Conservation (phyloP, 2,113 vertebrate genomes). For the Rhinolophus sinicus region DNA sequence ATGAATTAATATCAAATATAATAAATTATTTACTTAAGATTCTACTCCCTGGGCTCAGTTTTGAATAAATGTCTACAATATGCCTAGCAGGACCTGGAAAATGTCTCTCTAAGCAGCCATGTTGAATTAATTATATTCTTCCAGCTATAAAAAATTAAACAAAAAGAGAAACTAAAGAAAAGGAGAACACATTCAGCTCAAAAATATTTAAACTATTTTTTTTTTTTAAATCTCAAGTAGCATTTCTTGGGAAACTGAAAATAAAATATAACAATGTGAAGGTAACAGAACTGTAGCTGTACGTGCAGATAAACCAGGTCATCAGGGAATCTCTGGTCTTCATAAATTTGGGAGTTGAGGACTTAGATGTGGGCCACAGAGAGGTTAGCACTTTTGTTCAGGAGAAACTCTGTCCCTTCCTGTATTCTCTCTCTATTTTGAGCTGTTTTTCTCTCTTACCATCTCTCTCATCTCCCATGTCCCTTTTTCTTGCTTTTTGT, state of each 20-base stretch:
- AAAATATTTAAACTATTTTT: constrained; percentile 40
- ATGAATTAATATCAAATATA: constrained; percentile 60
- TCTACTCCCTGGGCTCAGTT: constrained; percentile 3
- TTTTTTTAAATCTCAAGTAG: constrained; percentile 33
- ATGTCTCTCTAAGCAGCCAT: constrained; percentile 56
- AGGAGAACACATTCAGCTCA: constrained; percentile 30
- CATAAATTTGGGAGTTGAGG: not conserved
- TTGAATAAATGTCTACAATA: constrained; percentile 56
- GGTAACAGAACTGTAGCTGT: not conserved
- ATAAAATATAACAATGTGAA: not conserved
- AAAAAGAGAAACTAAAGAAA: constrained; percentile 58
- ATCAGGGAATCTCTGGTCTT: not conserved
- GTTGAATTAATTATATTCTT: constrained; percentile 72
- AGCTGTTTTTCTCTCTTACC: not conserved
- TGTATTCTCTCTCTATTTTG: not conserved
- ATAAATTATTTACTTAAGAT: constrained; percentile 61
- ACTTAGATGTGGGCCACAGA: not conserved
- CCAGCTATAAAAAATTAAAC: constrained; percentile 56
- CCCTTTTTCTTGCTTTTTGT: not conserved
- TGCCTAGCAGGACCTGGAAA: constrained; percentile 5
- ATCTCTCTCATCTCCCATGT: accelerated
- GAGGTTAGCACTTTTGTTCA: not conserved
- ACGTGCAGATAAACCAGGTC: not conserved
- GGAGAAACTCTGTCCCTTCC: accelerated
- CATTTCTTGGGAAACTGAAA: constrained; percentile 49